phyloP scores from a whole-genome alignment of 2,888 invertebrate genomes.

The Troides aeacus region DNA sequence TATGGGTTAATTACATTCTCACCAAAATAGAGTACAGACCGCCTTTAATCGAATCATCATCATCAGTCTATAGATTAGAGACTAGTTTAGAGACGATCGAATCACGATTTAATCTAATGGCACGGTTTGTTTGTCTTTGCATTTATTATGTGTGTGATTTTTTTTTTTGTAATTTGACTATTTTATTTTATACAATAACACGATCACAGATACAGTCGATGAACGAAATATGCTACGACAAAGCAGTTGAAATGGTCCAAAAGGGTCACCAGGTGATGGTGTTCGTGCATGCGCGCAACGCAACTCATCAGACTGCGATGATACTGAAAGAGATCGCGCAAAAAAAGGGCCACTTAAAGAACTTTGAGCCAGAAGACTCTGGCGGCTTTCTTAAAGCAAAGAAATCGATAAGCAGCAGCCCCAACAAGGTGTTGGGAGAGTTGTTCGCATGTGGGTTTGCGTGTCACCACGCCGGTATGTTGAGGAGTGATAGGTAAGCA shows the following conservation, averaged over 20 bases:
- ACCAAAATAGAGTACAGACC: too few relatives aligned
- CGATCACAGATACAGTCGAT: conserved; percentile 83
- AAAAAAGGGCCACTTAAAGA: conserved; percentile 84
- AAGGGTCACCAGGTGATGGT: conserved; percentile 98
- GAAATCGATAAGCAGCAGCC: conserved; percentile 85
- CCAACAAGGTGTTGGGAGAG: conserved; percentile 90
- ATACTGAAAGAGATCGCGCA: conserved; percentile 90
- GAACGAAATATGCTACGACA: conserved; percentile 96
- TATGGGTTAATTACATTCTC: too few relatives aligned
- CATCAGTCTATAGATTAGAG: too few relatives aligned
- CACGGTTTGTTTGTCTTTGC: too few relatives aligned
- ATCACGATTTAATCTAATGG: too few relatives aligned
- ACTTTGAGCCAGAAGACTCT: conserved; percentile 84
- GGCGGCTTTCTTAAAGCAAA: conserved; percentile 83
- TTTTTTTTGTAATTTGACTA: neutral
- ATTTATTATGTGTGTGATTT: neutral
- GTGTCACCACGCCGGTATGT: conserved; percentile 98
- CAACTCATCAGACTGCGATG: conserved; percentile 94
- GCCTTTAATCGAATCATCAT: too few relatives aligned
- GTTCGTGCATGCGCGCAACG: conserved; percentile 98
- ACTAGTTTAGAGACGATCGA: too few relatives aligned
- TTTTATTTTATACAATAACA: neutral
- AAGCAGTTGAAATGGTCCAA: conserved; percentile 90
- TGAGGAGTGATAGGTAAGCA: conserved; percentile 88
- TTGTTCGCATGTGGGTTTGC: conserved; percentile 93